A percentile compares a stretch with the other conserved stretches of the same genome.
phyloP scores from a whole-genome alignment of 2,888 invertebrate species.

The Chrysolina haemoptera region DNA sequence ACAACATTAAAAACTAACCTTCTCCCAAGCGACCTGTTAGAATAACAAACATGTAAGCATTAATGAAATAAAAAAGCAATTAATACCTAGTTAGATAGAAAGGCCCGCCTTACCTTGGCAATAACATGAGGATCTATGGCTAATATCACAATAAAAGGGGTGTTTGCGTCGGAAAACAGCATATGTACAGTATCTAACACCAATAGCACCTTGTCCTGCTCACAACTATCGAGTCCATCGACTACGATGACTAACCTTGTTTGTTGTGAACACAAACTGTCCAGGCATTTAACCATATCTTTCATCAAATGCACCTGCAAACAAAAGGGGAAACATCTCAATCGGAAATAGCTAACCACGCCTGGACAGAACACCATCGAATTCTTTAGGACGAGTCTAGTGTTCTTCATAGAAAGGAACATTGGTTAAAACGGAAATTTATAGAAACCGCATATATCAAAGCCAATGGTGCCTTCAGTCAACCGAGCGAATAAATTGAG shows the following conservation, averaged over 20 bases:
- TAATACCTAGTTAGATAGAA: background rate
- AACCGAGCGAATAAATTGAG: too few relatives aligned
- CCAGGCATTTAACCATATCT: slow-evolving; percentile 87
- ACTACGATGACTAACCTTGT: slow-evolving; percentile 96
- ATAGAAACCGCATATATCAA: too few relatives aligned
- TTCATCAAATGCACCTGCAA: slow-evolving; percentile 66
- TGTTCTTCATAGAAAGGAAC: too few relatives aligned
- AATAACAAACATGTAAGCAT: slow-evolving; percentile 52
- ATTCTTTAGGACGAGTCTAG: too few relatives aligned
- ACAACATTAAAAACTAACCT: slow-evolving; percentile 72
- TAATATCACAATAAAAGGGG: slow-evolving; percentile 95
- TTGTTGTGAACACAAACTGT: slow-evolving; percentile 94
- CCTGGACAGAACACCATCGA: too few relatives aligned
- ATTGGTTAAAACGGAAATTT: too few relatives aligned
- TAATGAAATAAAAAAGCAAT: slow-evolving; percentile 40
- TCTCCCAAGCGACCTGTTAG: slow-evolving; percentile 77
- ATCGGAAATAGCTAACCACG: too few relatives aligned
- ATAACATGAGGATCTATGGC: slow-evolving; percentile 99
- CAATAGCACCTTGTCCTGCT: slow-evolving; percentile 94
- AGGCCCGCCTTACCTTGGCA: slow-evolving; percentile 81
- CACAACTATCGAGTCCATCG: slow-evolving; percentile 98
- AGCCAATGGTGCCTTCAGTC: too few relatives aligned
- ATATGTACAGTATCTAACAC: slow-evolving; percentile 96
- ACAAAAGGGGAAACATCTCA: too few relatives aligned
- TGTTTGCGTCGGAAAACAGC: slow-evolving; percentile 92